phyloP scores from a whole-genome alignment of 2,113 vertebrate species.

The Stercorarius parasiticus region DNA sequence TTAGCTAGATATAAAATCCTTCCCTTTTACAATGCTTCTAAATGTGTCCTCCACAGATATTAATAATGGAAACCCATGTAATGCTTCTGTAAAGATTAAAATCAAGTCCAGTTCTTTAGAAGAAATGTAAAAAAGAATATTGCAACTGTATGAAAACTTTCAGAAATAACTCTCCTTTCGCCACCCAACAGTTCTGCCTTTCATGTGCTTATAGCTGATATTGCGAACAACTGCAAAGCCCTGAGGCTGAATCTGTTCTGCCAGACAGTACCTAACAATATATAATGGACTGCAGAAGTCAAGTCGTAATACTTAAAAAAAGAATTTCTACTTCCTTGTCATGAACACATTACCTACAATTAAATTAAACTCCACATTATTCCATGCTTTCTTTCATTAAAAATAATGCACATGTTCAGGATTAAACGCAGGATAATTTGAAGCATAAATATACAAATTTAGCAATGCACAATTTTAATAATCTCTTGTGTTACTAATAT shows the following conservation, averaged over 20 bases:
- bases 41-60: not conserved
- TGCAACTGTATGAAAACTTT: not conserved
- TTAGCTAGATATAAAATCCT: not conserved
- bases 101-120: not conserved
- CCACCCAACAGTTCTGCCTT: not conserved
- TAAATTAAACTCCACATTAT: not conserved
- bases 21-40: not conserved
- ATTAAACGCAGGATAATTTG: not conserved
- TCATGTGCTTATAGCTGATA: not conserved
- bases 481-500: not conserved
- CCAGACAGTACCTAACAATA: not conserved
- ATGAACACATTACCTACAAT: not conserved
- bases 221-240: not conserved
- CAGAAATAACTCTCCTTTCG: not conserved
- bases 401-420: not conserved
- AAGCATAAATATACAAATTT: not conserved
- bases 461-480: not conserved
- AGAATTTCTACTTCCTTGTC: not conserved
- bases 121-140: not conserved
- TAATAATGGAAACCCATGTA: not conserved
- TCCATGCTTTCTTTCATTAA: not conserved
- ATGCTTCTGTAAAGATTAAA: not conserved
- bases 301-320: not conserved
- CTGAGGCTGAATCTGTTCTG: not conserved
- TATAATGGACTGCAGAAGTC: not conserved